These are phyloP conservation scores for Otolemur garnettii DNA, from an alignment of 2,113 vertebrate genomes.

Conservation along the genomic window DNA sequence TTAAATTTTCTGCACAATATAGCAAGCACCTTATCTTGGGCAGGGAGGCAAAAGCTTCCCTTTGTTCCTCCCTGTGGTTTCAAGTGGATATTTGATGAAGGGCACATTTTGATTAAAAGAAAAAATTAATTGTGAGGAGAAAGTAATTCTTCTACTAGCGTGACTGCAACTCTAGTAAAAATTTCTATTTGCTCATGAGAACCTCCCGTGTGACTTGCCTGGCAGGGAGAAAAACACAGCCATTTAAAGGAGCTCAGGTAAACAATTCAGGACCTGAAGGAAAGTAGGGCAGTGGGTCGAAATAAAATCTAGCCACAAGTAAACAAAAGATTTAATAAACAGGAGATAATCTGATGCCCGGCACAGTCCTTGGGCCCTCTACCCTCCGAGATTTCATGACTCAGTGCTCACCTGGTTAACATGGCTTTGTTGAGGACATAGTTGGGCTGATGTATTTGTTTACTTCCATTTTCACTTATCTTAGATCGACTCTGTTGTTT, in stretches of 20 bases:
- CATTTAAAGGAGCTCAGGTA: background rate
- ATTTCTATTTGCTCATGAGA: background rate
- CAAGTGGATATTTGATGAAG: slow-evolving; percentile 38
- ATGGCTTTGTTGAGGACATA: background rate
- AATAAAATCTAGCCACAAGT: slow-evolving; percentile 46
- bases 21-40: slow-evolving; percentile 21
- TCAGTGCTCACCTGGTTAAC: background rate
- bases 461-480: background rate
- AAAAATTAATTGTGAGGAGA: background rate
- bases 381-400: fast-evolving
- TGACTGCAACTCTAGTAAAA: background rate
- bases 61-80: slow-evolving; percentile 40
- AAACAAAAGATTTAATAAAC: slow-evolving; percentile 26
- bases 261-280: background rate
- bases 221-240: background rate
- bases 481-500: background rate
- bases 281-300: slow-evolving; percentile 71
- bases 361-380: fast-evolving
- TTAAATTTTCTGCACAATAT: slow-evolving; percentile 77
- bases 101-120: background rate
- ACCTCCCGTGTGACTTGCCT: background rate
- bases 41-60: background rate
- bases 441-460: background rate
- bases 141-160: background rate
- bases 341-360: background rate